Base-by-base conservation (phyloP, 1,140 invertebrate species). In the Linepithema humile region DNA sequence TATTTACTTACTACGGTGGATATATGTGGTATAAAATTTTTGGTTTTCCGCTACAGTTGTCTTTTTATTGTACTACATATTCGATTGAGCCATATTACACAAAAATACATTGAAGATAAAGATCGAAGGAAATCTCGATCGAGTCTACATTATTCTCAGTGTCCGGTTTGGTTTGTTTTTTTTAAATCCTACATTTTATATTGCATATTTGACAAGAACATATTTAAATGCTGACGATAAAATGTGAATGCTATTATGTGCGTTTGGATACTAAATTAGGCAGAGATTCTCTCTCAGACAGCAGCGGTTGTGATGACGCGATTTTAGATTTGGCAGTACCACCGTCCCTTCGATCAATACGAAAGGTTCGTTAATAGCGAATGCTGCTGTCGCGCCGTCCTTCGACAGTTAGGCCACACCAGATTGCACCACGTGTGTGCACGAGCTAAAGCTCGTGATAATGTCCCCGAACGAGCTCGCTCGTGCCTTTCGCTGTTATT, bases 351-450 rank as follows among this genome's bases (percentile, higher is more conserved):
- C 75, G 75, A 80, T 80, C 75, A 80, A 80, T 80, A 82, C 69
- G 78, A 82, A 48, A 74, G 67, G 69, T 82, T 82, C 57, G 78
- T 82, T 82, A 82, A 74, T 82, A 72, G 57, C 53, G 78, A 82
- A 72, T 72, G 78, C 69, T 45, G 69, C n/a, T 35, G 55, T 69
- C 64, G 48, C 64, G 64, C 64, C 78, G 69, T 82, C 69, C 55
- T 82, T 73, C 53, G 78, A 82, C 40, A 62, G 70, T 74, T 74
- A 82, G 53, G 38, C 69, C 53, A 45, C 20, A 6, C 26, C 67
- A 43, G 32, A 82, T 82, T 60, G 57, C 45, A 38, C 15, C 38
- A 9, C 32, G 75, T 29, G 40, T 20, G 62, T 26, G 23, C 23
- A 55, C 29, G 48, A 15, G 38, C 26, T 73, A 60, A 82, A 82